Base-by-base conservation (phyloP, 2,113 vertebrate genomes). In the Mirza zaza region DNA sequence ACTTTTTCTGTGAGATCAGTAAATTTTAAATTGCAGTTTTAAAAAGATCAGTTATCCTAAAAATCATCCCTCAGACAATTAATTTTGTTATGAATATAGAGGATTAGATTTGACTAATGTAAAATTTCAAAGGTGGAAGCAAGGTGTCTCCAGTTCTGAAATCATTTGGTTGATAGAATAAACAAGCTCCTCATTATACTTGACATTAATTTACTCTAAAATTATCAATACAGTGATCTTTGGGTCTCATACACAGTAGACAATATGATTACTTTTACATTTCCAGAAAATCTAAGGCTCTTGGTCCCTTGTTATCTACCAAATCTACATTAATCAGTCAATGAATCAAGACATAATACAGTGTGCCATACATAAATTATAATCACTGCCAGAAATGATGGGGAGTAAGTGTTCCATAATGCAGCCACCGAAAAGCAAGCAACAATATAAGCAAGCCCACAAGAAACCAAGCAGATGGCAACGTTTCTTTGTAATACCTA, bases 391-490 rank as follows among this genome's bases (percentile, higher is more conserved):
- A 76, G 12, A 77, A 86, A 89, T 55, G 20, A 63, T 7, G 29
- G 17, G 14, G 36, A 89, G 68, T 82, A 87, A 68, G 34, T 23
- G 57, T 73, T 75, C 59, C 57, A 34, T 32, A 83, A 88, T 8
- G 15, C 17, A 2, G 0, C 18, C 10, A 20, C 3, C 12, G 25
- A 63, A 91, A 96, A 63, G 55, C 95, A 92, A 96, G 79, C 68
- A 27, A 7, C 59, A 0, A 48, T 0, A 34, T 21, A 77, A 2
- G 0, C 0, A 12, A 93, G 61, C 15, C 42, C 87, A 52, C 45
- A 83, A 92, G 55, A 68, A 96, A 76, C 42, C 76, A 91, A 97
- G 86, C 97, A 98, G 96, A 96, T 88, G 95, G 82, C 20, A 96
- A 73, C 34, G 57, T 91, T 95, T 96, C 68, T 96, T 87, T 8